Base-by-base conservation (phyloP, 2,888 invertebrate genomes). In the Thelaira solivaga region DNA sequence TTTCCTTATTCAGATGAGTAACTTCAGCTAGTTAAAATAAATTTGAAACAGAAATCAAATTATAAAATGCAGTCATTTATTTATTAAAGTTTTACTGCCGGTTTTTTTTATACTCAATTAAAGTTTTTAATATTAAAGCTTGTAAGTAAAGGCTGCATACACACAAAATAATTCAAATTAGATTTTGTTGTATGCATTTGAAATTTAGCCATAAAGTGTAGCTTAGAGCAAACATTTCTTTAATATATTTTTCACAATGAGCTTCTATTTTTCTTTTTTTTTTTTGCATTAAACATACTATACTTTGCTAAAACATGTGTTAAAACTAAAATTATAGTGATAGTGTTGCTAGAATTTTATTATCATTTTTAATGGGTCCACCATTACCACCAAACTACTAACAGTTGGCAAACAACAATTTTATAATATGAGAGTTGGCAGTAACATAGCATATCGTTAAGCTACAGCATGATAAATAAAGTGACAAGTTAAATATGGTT, bases 271-370 rank as follows among this genome's bases (percentile, higher is more conserved):
- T 18, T 31, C 24, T n/a, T 29, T 49, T 36, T 18, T 26, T 55
- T 65, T n/a, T n/a, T n/a, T n/a, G n/a, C n/a, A n/a, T n/a, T n/a
- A n/a, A n/a, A n/a, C n/a, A n/a, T n/a, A n/a, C n/a, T n/a, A n/a
- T n/a, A n/a, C n/a, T n/a, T n/a, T n/a, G 1, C 34, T 67, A 34
- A 61, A 36, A 53, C 51, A 43, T 59, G 47, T 59, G 20, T 20
- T 51, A 51, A 41, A 69, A 57, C 39, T 59, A 24, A 31, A 51
- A 47, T 59, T 49, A 49, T 16, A 51, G 13, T 11, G 41, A 41
- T 22, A 61, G 26, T 59, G 39, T 49, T 39, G 16, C 24, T 51
- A 61, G 18, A 51, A 59, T 69, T 69, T 69, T 59, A 20, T 59
- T 49, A 59, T 29, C 39, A 69, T 59, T 31, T 47, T 49, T 41